Percentiles rank a stretch among this genome's conserved stretches.
These are phyloP conservation scores for Thera britannica DNA, from an alignment of 2,888 invertebrate genomes.

Conservation along the genomic window DNA sequence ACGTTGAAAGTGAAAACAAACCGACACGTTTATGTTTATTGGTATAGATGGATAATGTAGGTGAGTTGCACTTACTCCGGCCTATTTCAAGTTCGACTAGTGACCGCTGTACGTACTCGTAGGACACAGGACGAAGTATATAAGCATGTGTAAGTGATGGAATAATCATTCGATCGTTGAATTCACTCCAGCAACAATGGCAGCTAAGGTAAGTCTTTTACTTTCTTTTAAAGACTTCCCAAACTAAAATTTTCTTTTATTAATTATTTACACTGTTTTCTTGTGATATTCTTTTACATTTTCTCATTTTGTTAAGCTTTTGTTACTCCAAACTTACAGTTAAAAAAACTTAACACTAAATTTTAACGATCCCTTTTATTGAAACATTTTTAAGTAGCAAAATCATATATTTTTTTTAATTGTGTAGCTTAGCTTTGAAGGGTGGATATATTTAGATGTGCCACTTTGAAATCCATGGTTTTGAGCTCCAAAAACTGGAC, in stretches of 20 bases:
- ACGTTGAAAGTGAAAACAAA: too few species aligned
- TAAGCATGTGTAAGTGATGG: slow-evolving; percentile 47
- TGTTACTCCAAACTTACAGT: too few species aligned
- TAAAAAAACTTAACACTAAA: too few species aligned
- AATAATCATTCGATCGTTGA: slow-evolving; percentile 60
- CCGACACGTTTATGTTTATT: too few species aligned
- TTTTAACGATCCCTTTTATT: too few species aligned
- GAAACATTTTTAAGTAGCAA: too few species aligned
- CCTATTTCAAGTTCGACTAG: slow-evolving; percentile 57
- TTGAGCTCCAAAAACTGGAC: background rate
- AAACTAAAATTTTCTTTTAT: background rate
- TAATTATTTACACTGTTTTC: background rate
- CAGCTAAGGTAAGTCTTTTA: slow-evolving; percentile 61
- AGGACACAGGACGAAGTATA: slow-evolving; percentile 50
- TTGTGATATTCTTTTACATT: background rate
- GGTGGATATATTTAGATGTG: background rate
- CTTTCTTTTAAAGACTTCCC: slow-evolving; percentile 1
- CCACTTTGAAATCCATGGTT: background rate
- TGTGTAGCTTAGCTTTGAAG: too few species aligned
- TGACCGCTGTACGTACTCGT: slow-evolving; percentile 42
- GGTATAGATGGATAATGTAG: background rate
- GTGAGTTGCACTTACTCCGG: slow-evolving; percentile 31
- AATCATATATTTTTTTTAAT: too few species aligned
- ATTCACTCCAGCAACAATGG: slow-evolving; percentile 62
- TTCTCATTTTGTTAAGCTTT: too few species aligned